Conservation (phyloP, 2,113 vertebrate species). For the Muntiacus muntjak region DNA sequence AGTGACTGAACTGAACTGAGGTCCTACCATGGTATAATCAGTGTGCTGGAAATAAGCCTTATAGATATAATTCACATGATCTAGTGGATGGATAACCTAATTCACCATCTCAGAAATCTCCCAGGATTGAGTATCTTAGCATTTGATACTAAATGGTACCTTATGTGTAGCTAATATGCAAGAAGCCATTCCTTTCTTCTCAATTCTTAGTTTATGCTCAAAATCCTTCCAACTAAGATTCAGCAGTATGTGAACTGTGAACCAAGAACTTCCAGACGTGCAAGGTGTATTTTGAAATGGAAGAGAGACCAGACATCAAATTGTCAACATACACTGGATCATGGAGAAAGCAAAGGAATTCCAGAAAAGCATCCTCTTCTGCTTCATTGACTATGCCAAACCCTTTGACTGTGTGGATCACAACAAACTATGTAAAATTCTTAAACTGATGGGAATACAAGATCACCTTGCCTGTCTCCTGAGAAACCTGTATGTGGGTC, state of each 20-base stretch:
- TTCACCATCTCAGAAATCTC: neutral
- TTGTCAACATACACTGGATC: neutral
- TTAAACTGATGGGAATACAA: neutral
- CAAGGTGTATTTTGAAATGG: neutral
- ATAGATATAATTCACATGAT: neutral
- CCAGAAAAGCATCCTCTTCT: neutral
- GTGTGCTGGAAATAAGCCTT: neutral
- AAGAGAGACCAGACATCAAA: neutral
- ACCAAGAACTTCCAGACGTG: neutral
- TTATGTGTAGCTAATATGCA: neutral
- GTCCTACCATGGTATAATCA: neutral
- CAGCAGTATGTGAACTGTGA: neutral
- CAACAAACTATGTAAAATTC: neutral
- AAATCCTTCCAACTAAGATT: neutral
- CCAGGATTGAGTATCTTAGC: neutral
- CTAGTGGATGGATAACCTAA: neutral
- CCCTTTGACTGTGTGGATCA: neutral
- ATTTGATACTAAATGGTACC: neutral
- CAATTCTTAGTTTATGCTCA: neutral
- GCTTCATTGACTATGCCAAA: accelerated
- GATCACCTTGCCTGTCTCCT: neutral
- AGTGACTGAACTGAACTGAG: too few relatives aligned
- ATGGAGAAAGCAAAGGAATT: neutral
- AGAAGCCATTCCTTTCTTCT: neutral
- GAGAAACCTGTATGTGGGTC: too few relatives aligned